Evolutionary conservation across 2,888 invertebrate species (phyloP).

Genomic region (Epiblema foenella): DNA sequence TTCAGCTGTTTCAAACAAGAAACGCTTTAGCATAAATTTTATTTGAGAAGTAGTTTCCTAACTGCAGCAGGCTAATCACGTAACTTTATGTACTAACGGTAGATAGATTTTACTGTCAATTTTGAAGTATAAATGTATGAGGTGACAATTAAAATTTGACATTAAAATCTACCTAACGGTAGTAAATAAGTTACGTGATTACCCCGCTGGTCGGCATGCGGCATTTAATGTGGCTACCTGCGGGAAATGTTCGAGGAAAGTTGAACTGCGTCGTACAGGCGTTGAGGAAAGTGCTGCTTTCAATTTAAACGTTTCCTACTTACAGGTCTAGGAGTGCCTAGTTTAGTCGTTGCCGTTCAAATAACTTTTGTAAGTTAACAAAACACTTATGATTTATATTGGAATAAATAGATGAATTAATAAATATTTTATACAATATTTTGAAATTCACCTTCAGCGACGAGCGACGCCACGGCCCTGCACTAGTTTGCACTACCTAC

Average conservation of each 20-base stretch:
- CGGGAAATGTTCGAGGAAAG: conserved; percentile 31
- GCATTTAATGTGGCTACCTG: conserved; percentile 14
- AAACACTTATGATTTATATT: conserved; percentile 5
- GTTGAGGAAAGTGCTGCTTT: conserved; percentile 20
- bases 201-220: conserved; percentile 1
- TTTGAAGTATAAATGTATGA: too few species aligned
- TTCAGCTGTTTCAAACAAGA: not conserved
- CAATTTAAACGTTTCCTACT: conserved; percentile 18
- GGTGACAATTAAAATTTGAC: too few species aligned
- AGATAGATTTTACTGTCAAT: too few species aligned
- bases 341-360: conserved; percentile 1
- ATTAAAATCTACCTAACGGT: too few species aligned
- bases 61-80: too few species aligned
- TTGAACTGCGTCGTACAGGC: conserved; percentile 17
- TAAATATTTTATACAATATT: too few species aligned
- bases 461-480: too few species aligned
- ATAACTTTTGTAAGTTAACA: conserved; percentile 15
- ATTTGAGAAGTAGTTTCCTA: conserved; percentile 17
- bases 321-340: conserved; percentile 13
- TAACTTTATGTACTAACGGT: too few species aligned
- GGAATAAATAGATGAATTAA: too few species aligned
- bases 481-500: too few species aligned
- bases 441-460: too few species aligned
- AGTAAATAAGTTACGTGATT: too few species aligned
- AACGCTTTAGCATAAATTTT: not conserved